Evolutionary conservation across 2,888 invertebrate genomes (phyloP).

Genomic region (Allacma fusca): DNA sequence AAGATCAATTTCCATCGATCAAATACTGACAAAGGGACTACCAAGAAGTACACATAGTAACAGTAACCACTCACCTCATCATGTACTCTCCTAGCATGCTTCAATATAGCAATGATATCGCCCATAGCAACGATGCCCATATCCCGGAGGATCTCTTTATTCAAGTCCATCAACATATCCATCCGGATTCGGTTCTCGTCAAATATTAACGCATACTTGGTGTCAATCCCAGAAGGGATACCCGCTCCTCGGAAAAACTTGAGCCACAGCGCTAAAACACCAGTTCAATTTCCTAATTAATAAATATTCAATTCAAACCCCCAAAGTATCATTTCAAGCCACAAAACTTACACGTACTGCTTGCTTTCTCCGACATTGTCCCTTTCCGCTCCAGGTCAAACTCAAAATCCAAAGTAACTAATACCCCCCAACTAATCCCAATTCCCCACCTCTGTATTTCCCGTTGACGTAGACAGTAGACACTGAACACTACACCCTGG

Average conservation of each 20-base stretch:
- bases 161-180: conserved; percentile 85
- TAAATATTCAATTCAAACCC: neutral
- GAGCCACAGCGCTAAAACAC: conserved; percentile 84
- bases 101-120: conserved; percentile 68
- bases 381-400: no score
- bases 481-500: no score
- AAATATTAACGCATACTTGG: conserved; percentile 85
- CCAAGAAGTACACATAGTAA: no score
- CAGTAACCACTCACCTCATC: conserved; percentile 64
- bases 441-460: no score
- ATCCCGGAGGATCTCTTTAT: conserved; percentile 84
- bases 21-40: no score
- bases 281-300: no score
- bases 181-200: conserved; percentile 85
- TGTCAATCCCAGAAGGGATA: conserved; percentile 79
- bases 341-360: conserved; percentile 19
- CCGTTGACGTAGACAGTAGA: no score
- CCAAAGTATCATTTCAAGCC: neutral
- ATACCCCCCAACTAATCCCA: no score
- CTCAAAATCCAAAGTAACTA: no score
- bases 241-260: conserved; percentile 86
- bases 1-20: no score
- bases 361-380: conserved; percentile 20
- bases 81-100: conserved; percentile 71
- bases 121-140: conserved; percentile 78